Conservation (phyloP, 2,888 invertebrate genomes). For the Hypercompe scribonia region DNA sequence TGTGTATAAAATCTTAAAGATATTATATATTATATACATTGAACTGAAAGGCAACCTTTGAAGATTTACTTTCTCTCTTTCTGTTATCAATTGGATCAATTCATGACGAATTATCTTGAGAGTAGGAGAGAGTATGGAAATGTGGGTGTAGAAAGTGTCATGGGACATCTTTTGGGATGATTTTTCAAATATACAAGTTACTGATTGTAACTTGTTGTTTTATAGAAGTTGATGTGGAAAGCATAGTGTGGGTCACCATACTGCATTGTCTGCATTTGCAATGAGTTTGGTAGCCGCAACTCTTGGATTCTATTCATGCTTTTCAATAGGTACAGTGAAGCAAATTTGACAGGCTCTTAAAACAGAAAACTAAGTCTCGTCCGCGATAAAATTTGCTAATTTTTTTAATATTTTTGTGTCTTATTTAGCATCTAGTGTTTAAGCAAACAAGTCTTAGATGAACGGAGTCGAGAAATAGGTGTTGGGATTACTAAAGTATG, state of each 20-base stretch:
- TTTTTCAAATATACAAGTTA: conserved; percentile 15
- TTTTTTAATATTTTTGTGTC: background rate
- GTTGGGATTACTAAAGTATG: background rate
- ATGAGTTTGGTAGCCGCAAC: too few species aligned
- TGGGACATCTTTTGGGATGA: conserved; percentile 27
- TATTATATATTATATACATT: background rate
- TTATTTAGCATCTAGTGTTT: background rate
- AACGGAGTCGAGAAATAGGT: background rate
- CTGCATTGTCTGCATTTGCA: too few species aligned
- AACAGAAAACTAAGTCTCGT: too few species aligned
- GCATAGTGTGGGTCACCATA: too few species aligned
- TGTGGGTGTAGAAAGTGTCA: conserved; percentile 28
- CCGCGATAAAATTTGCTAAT: conserved; percentile 1
- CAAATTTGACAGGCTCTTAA: too few species aligned
- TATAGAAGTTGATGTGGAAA: background rate
- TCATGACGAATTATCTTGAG: conserved; percentile 45
- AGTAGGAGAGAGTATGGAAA: conserved; percentile 63
- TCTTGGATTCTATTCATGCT: too few species aligned
- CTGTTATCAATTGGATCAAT: conserved; percentile 22
- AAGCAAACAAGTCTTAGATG: background rate
- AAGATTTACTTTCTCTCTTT: background rate
- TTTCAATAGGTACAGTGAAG: too few species aligned
- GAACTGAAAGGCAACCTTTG: too few species aligned
- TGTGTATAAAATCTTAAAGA: too few species aligned
- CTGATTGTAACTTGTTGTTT: conserved; percentile 6